phyloP scores from a whole-genome alignment of 2,888 invertebrate species.

The Anticlea derivata region DNA sequence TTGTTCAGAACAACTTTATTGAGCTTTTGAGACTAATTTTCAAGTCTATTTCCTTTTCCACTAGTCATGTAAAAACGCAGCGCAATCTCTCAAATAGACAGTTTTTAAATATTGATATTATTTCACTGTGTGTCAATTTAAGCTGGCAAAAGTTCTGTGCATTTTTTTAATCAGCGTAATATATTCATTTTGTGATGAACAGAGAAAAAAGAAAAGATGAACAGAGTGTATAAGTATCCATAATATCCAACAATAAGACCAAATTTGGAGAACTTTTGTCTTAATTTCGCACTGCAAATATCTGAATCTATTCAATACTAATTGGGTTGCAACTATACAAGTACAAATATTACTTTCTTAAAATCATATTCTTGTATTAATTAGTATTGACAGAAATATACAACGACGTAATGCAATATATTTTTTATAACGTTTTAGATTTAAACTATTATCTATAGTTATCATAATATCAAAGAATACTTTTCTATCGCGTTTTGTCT shows the following conservation, averaged over 20 bases:
- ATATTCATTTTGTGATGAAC: too few relatives aligned
- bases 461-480: conserved; percentile 66
- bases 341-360: conserved; percentile 29
- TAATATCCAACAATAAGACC: too few relatives aligned
- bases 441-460: conserved; percentile 33
- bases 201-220: too few relatives aligned
- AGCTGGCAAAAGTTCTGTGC: conserved; percentile 10
- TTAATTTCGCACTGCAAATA: not conserved
- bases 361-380: conserved; percentile 28
- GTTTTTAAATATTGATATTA: conserved; percentile 51
- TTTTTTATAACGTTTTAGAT: conserved; percentile 67
- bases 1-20: conserved; percentile 32
- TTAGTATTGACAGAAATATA: conserved; percentile 65
- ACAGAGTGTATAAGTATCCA: too few relatives aligned
- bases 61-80: conserved; percentile 76
- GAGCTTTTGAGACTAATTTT: conserved; percentile 19
- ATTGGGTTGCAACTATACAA: conserved; percentile 17
- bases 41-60: conserved; percentile 54
- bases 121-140: not conserved
- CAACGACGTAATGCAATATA: conserved; percentile 78
- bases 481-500: conserved; percentile 39
- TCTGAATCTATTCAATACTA: not conserved
- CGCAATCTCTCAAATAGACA: conserved; percentile 63
- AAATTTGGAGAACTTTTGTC: conserved; percentile 5
- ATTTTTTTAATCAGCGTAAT: not conserved